These are phyloP conservation scores for Drepana falcataria DNA, from an alignment of 2,888 invertebrate genomes.

Conservation along the genomic window DNA sequence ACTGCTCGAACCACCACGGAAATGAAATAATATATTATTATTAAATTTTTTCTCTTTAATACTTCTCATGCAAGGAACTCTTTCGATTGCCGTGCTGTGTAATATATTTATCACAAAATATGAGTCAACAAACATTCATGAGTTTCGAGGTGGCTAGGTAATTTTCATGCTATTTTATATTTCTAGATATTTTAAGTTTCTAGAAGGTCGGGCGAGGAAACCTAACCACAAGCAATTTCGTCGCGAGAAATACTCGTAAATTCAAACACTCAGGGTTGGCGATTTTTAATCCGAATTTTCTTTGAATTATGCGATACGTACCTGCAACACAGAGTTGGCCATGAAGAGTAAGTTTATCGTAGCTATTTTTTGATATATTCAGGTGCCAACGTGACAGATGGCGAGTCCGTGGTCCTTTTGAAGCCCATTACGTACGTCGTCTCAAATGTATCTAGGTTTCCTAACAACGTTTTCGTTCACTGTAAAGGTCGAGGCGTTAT, in stretches of 20 bases:
- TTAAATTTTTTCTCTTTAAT: too few species aligned
- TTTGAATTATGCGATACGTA: conserved; percentile 48
- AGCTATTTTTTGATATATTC: neutral
- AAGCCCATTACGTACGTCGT: too few species aligned
- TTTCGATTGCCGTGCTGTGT: conserved; percentile 27
- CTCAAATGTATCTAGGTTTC: too few species aligned
- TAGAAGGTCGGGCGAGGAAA: conserved; percentile 42
- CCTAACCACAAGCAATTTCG: conserved; percentile 46
- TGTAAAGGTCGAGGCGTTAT: too few species aligned
- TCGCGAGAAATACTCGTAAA: conserved; percentile 40
- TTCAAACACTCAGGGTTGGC: conserved; percentile 37
- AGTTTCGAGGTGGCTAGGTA: conserved; percentile 39
- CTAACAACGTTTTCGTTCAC: too few species aligned
- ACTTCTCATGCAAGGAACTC: neutral
- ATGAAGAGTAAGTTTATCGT: neutral
- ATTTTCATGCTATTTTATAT: conserved; percentile 27
- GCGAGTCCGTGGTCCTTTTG: too few species aligned
- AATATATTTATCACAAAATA: conserved; percentile 56
- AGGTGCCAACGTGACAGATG: too few species aligned
- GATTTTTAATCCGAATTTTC: conserved; percentile 53
- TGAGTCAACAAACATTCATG: conserved; percentile 59
- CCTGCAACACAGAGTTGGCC: conserved; percentile 17
- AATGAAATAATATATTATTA: too few species aligned
- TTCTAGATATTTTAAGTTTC: conserved; percentile 40
- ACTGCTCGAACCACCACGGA: too few species aligned